Percentiles rank a stretch among this genome's conserved stretches.
phyloP scores from a whole-genome alignment of 1,140 invertebrate genomes.

The Lordiphosa stackelbergi region DNA sequence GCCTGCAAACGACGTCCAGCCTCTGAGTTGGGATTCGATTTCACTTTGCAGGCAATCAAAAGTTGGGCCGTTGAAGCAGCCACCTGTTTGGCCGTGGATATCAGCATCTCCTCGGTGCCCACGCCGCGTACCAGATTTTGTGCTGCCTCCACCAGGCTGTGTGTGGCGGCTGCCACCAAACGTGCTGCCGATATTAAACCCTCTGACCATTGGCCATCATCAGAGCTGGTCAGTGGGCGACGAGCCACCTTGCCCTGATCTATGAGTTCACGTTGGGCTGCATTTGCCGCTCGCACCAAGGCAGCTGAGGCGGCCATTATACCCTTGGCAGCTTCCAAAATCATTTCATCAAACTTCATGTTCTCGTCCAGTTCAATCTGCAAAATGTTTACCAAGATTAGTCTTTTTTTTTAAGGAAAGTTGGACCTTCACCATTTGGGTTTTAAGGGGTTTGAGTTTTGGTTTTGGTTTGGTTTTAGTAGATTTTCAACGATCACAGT shows the following conservation, averaged over 20 bases:
- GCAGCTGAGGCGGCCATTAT: constrained; percentile 98
- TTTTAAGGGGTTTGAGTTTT: constrained; percentile 13
- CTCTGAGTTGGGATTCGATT: constrained; percentile 96
- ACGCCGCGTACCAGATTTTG: constrained; percentile 97
- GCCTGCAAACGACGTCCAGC: constrained; percentile 94
- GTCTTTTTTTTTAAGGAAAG: neutral
- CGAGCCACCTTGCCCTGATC: constrained; percentile 89
- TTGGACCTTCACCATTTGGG: constrained; percentile 40
- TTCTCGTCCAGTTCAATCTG: constrained; percentile 91
- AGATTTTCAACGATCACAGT: constrained; percentile 79
- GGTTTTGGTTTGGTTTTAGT: constrained; percentile 51
- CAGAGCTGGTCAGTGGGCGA: constrained; percentile 87
- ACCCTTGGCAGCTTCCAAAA: constrained; percentile 97
- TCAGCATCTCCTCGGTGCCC: constrained; percentile 95
- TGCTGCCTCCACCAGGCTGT: constrained; percentile 97
- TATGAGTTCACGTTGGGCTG: constrained; percentile 96
- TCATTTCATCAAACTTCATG: constrained; percentile 99
- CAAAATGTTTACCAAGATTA: neutral
- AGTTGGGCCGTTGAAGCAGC: constrained; percentile 97
- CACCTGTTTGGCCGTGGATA: constrained; percentile 97
- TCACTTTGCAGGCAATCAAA: constrained; percentile 97
- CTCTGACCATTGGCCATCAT: constrained; percentile 99
- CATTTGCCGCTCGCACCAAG: constrained; percentile 96
- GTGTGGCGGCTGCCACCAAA: constrained; percentile 97
- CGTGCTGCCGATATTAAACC: constrained; percentile 97